These are phyloP conservation scores for Anhinga rufa DNA, from an alignment of 2,113 vertebrate species.

Conservation along the genomic window DNA sequence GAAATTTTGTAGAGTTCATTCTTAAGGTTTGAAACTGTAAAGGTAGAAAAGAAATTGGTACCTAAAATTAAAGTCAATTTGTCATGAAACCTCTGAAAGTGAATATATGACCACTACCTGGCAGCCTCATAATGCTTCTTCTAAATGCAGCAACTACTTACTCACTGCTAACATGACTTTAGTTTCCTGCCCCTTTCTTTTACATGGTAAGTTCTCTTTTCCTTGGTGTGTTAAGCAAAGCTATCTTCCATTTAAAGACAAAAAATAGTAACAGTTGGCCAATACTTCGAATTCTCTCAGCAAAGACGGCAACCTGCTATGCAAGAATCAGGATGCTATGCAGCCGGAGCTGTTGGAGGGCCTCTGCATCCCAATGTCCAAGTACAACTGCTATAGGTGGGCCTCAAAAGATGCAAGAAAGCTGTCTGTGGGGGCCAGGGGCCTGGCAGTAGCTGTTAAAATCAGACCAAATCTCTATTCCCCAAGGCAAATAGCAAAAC, in stretches of 20 bases:
- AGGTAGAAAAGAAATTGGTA: not conserved
- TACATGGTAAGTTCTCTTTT: not conserved
- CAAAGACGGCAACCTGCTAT: not conserved
- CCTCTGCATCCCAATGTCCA: not conserved
- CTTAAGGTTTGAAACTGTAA: not conserved
- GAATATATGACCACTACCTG: not conserved
- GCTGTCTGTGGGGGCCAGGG: not conserved
- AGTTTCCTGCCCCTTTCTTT: not conserved
- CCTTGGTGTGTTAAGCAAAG: not conserved
- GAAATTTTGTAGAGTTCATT: not conserved
- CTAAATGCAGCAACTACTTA: not conserved
- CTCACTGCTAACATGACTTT: not conserved
- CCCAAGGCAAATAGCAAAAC: conserved; percentile 43
- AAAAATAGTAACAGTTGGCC: not conserved
- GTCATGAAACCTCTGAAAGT: not conserved
- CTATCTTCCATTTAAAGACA: conserved; percentile 30
- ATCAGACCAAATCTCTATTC: not conserved
- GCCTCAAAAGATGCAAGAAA: conserved; percentile 7
- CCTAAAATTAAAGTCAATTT: not conserved
- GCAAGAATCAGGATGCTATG: not conserved
- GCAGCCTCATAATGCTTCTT: not conserved
- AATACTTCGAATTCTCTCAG: not conserved
- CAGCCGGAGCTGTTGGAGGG: not conserved
- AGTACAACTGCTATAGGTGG: not conserved
- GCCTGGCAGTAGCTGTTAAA: conserved; percentile 11